phyloP scores from a whole-genome alignment of 2,888 invertebrate species.

The Lithosia quadra region DNA sequence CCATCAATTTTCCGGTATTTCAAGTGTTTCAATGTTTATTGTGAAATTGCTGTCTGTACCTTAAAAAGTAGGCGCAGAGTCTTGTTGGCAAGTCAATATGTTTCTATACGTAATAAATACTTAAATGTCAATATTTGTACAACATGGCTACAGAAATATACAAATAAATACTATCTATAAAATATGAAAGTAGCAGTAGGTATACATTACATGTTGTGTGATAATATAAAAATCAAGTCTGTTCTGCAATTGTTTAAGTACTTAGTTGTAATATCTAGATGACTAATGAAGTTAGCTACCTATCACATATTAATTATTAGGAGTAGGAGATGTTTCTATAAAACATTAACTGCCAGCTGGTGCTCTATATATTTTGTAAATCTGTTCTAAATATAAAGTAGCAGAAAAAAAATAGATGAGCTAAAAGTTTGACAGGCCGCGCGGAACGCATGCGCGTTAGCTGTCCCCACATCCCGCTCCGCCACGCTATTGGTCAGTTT shows the following conservation, averaged over 20 bases:
- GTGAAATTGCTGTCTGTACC: slow-evolving; percentile 27
- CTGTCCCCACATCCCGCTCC: slow-evolving; percentile 72
- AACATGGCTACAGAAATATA: neutral
- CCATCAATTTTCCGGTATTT: slow-evolving; percentile 62
- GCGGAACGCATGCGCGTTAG: slow-evolving; percentile 60
- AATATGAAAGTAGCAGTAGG: neutral
- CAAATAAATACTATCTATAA: neutral
- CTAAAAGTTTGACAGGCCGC: slow-evolving; percentile 58
- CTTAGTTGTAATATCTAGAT: neutral
- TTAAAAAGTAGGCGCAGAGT: neutral
- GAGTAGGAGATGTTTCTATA: no score
- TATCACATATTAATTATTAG: no score
- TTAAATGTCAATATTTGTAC: slow-evolving; percentile 10
- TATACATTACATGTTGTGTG: no score
- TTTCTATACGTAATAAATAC: neutral
- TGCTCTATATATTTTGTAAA: slow-evolving; percentile 43
- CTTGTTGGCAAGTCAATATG: neutral
- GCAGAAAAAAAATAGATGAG: slow-evolving; percentile 56
- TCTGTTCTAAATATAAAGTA: slow-evolving; percentile 60
- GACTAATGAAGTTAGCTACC: neutral
- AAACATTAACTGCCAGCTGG: no score
- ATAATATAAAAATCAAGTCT: neutral
- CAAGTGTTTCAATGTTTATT: slow-evolving; percentile 55
- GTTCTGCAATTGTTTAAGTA: neutral
- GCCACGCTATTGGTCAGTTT: slow-evolving; percentile 72